Evolutionary conservation across 2,797 vertebrate genomes (phyloP).

Genomic region (Gambusia yucatana): DNA sequence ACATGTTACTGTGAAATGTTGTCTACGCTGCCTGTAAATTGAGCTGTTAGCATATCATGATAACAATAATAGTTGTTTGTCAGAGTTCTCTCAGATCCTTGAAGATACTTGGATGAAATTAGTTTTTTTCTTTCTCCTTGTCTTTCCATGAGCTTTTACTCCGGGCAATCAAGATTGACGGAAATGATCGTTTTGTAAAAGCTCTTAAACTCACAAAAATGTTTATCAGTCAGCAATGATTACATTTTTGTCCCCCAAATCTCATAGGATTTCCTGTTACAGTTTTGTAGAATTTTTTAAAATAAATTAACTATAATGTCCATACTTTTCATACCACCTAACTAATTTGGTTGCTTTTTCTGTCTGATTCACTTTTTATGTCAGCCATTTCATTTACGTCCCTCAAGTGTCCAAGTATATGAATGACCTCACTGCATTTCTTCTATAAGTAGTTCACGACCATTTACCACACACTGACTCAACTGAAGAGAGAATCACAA

Average conservation of each 20-base stretch:
- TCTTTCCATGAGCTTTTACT: neutral
- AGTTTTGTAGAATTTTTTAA: neutral
- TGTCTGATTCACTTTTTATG: slow-evolving; percentile 11
- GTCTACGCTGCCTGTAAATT: neutral
- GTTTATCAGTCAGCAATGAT: neutral
- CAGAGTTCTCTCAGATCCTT: neutral
- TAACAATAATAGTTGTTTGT: neutral
- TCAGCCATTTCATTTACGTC: neutral
- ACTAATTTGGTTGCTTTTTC: neutral
- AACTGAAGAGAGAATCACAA: slow-evolving; percentile 35
- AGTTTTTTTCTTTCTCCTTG: neutral
- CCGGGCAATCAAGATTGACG: neutral
- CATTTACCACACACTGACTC: slow-evolving; percentile 31
- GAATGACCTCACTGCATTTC: slow-evolving; percentile 12
- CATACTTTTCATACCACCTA: neutral
- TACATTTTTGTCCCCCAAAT: neutral
- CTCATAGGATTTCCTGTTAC: neutral
- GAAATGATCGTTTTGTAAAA: neutral
- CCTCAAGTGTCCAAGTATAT: neutral
- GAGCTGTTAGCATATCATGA: neutral
- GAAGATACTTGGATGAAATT: neutral
- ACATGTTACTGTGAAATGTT: neutral
- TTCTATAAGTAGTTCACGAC: slow-evolving; percentile 28
- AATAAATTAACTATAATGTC: neutral
- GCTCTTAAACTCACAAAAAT: neutral